Conservation (phyloP, 2,797 vertebrate species). For the Petrocephalus schoutedeni region DNA sequence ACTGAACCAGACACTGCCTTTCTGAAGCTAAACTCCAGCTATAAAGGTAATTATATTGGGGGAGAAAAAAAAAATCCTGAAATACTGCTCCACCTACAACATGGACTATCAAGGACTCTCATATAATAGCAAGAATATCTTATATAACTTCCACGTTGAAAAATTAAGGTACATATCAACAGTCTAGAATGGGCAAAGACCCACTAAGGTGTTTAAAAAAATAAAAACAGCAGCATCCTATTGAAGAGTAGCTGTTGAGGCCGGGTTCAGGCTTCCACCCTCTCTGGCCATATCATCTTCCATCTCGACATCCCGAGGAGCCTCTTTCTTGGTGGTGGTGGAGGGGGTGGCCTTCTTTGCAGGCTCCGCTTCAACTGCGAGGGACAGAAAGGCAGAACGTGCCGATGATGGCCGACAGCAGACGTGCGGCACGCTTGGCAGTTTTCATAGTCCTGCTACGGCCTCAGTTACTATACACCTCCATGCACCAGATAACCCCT, state of each 20-base stretch:
- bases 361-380: slow-evolving; percentile 46
- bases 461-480: background rate
- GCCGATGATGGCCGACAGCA: background rate
- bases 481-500: background rate
- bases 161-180: background rate
- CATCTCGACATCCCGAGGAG: slow-evolving; percentile 51
- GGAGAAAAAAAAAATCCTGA: background rate
- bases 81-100: background rate
- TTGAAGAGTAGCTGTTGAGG: background rate
- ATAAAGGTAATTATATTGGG: background rate
- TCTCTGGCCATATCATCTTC: slow-evolving; percentile 27
- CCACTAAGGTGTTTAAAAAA: background rate
- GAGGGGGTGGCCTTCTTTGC: slow-evolving; percentile 29
- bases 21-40: background rate
- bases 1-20: background rate
- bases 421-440: background rate
- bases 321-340: slow-evolving; percentile 27
- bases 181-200: background rate
- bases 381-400: slow-evolving; percentile 13
- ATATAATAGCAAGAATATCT: background rate
- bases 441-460: background rate
- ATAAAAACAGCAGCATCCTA: background rate
- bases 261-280: background rate
- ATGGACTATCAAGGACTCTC: background rate
- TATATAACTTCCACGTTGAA: background rate